Base-by-base conservation (phyloP, 2,797 vertebrate species). In the Eutrigla gurnardus region DNA sequence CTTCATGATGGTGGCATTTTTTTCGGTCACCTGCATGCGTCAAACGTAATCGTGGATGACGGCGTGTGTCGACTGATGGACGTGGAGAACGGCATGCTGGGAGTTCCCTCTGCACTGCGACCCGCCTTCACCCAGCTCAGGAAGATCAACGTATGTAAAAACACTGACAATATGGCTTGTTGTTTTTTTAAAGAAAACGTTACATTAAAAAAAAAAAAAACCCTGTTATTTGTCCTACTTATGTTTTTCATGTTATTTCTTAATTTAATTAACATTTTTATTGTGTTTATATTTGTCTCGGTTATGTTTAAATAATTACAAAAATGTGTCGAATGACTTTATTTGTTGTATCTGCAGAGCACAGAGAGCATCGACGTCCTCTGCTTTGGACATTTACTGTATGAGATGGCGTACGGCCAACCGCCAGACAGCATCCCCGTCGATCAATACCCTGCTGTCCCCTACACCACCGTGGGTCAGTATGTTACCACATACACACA, bases 401-500 rank as follows among this genome's bases (percentile, higher is more conserved):
- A 97, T 72, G 98, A 99, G 95, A 99, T 99, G 96, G 96, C 96
- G 0, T 99, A 98, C 0, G 97, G 97, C 33, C 94, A 94, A 40
- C 97, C 96, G 0, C 97, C 97, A 0, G 97, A 98, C 82, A 85
- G 86, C 0, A 85, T 97, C 59, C 97, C 98, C 4, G 87, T 98
- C 1, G 96, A 98, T 67, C 94, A 92, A 57, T 98, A 94, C 79
- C 96, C 97, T 32, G 89, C 94, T 14, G 94, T 93, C 14, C 96
- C 97, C 0, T 96, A 95, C 77, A 81, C 94, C 33, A 88, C 95
- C 70, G 93, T 98, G 75, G 97, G 98, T 99, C 77, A 88, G 97
- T 97, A 84, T 13, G 9, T 11, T 0, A 2, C 25, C 6, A 17
- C 42, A 54, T 32, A n/a, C 70, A 60, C 18, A n/a, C 4, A 46